Evolutionary conservation across 2,888 invertebrate genomes (phyloP).

Genomic region (Sphaerophoria rueppellii): DNA sequence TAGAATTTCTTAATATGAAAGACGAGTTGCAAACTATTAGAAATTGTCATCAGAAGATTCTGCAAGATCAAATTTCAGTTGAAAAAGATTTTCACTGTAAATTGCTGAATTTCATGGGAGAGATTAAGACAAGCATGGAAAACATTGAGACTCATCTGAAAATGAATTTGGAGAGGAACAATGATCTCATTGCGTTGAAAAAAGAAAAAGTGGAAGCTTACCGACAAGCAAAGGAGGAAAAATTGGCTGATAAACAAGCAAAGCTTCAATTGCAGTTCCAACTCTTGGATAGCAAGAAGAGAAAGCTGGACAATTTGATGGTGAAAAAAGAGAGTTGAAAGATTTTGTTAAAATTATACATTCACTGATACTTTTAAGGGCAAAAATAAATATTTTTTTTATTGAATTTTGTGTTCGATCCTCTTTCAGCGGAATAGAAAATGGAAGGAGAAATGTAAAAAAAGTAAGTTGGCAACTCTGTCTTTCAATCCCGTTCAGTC

Average conservation of each 20-base stretch:
- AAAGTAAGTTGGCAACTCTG: too few relatives aligned
- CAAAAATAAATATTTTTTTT: too few relatives aligned
- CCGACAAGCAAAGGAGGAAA: neutral
- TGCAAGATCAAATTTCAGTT: neutral
- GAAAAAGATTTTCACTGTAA: neutral
- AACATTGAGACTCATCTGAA: constrained; percentile 1
- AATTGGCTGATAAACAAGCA: neutral
- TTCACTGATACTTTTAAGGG: too few relatives aligned
- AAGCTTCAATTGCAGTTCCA: neutral
- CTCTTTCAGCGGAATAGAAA: too few relatives aligned
- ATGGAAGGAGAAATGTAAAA: too few relatives aligned
- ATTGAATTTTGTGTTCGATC: too few relatives aligned
- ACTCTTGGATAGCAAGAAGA: neutral
- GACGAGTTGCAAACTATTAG: neutral
- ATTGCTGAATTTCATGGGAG: constrained; percentile 10
- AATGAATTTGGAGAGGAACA: neutral
- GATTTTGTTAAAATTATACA: too few relatives aligned
- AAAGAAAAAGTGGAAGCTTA: neutral
- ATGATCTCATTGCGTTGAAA: neutral
- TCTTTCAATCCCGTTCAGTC: too few relatives aligned
- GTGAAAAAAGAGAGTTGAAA: neutral
- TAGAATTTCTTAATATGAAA: neutral
- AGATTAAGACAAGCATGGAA: constrained; percentile 10
- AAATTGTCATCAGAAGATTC: neutral
- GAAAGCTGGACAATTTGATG: neutral